Conservation (phyloP, 2,797 vertebrate species). For the Falco naumanni region DNA sequence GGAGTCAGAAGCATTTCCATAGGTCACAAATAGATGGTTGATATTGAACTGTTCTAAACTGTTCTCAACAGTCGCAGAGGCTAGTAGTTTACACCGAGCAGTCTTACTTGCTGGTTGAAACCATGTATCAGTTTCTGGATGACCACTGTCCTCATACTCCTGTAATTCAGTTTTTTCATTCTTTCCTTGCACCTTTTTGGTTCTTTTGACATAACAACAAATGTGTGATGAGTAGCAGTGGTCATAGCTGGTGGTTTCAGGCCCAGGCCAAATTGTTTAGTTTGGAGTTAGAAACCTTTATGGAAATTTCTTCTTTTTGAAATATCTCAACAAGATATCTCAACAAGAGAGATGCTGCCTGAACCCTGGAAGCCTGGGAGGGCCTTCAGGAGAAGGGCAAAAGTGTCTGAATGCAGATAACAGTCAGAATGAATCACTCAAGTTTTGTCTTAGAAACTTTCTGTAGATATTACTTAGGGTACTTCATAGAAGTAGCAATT, state of each 20-base stretch:
- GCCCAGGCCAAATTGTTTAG: neutral
- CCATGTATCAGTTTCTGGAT: neutral
- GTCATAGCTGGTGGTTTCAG: neutral
- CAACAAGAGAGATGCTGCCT: neutral
- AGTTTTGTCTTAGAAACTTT: neutral
- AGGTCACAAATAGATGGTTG: neutral
- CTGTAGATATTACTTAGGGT: neutral
- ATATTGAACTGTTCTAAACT: neutral
- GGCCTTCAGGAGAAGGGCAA: neutral
- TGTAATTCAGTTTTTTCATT: neutral
- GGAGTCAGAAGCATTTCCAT: neutral
- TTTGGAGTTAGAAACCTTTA: neutral
- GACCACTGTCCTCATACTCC: neutral
- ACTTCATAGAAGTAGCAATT: neutral
- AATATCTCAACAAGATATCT: neutral
- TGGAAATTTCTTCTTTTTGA: neutral
- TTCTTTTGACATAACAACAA: neutral
- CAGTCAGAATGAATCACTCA: neutral
- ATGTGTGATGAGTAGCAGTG: neutral
- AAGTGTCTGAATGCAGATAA: neutral
- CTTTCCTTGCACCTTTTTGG: neutral
- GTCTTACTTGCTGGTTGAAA: neutral
- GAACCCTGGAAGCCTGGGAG: neutral
- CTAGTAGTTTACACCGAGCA: neutral
- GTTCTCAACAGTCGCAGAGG: neutral